Evolutionary conservation across 2,888 invertebrate species (phyloP), one percentile per base, ranked within the genome.

Genomic region (Lithodes maja): DNA sequence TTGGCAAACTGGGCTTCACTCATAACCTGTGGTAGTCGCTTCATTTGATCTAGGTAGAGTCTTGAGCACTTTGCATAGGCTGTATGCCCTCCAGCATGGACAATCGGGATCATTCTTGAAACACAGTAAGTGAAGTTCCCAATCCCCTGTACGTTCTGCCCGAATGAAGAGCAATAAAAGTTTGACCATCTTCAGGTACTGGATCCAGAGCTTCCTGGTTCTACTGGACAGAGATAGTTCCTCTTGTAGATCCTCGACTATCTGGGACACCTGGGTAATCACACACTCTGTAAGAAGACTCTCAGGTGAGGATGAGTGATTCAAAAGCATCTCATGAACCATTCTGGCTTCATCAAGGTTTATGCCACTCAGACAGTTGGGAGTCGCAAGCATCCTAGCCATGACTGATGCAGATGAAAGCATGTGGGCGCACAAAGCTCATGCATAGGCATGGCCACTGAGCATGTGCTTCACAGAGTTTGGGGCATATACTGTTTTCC

Each of bases 401-500:
- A 61, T 12, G 12, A 61, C 61, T 7, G 61, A 61, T 5, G 12
- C 61, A 61, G 61, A 5, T 7, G 61, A 61, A 1, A 84, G 84
- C 61, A 84, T 74, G 84, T 84, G 33, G 1, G 74, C 15, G 17
- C 74, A 54, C 12, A 68, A 53, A n/a, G 91, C 90, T 74, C 92
- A 5, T 33, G 84, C 53, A 81, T 90, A 90, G 2, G 92, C 90
- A 78, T 92, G 91, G 7, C 91, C 90, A 61, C 87, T 86, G 49
- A 92, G 55, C 92, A 92, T 92, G 61, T 92, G 85, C 33, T 52
- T 54, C 53, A 92, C 83, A 15, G 85, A 79, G 68, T 68, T 77
- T 77, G 75, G 83, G 49, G 90, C 86, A 86, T 92, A 91, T 61
- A 92, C 89, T 17, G 68, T 74, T 53, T 84, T 75, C 91, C 87